Evolutionary conservation across 2,797 vertebrate genomes (phyloP), one percentile per base, ranked within the genome.

Genomic region (Melanotaenia pygmaea): DNA sequence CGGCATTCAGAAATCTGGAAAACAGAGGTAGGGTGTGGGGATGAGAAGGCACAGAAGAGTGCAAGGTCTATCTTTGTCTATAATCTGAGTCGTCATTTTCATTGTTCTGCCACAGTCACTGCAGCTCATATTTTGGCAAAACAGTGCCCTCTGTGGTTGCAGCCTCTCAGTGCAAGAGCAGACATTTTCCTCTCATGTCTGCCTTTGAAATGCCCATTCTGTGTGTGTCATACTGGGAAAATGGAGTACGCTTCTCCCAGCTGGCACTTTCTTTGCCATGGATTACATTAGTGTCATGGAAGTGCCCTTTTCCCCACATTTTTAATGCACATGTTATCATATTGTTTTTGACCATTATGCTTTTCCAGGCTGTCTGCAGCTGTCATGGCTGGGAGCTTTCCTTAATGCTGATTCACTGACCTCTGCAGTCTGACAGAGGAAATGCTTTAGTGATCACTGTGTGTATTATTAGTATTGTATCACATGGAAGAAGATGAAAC

Each of bases 141-240:
- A 90, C 43, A 0, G 86, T 81, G 79, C 88, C 92, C 89, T 71
- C 90, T 82, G 78, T 88, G 89, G 86, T 7, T 1, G 16, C 67
- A 70, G 70, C 65, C 1, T 26, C 37, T 1, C 53, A 0, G 35
- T 87, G 78, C 89, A 84, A 2, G 79, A 92, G 91, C 91, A 93
- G 92, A 91, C 92, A 93, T 91, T 92, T 93, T 92, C 91, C 87
- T 91, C 86, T 86, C 89, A 79, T 92, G 87, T 91, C 87, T 89
- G 87, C 81, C 89, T 88, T 89, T 90, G 86, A 93, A 91, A 90
- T 89, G 90, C 83, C 90, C 92, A 89, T 88, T 90, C 88, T 89
- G 82, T 88, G 82, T 88, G 88, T 93, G 89, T 88, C 87, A 88
- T 88, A 89, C 90, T 92, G 88, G 90, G 87, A 90, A 93, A 91